These are phyloP conservation scores for Ictalurus punctatus DNA, from an alignment of 2,113 vertebrate genomes.

Conservation along the genomic window DNA sequence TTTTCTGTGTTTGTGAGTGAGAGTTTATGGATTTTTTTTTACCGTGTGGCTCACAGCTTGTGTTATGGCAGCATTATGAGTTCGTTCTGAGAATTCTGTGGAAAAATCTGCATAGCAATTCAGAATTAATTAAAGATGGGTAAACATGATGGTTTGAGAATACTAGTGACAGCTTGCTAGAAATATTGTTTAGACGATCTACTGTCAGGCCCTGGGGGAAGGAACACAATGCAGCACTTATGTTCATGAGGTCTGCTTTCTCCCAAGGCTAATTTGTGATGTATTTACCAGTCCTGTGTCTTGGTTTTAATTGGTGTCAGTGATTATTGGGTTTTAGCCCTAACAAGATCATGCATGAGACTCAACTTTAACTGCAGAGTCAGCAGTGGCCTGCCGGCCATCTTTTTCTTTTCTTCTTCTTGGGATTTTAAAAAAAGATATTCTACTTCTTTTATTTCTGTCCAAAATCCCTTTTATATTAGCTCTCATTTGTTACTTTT, in stretches of 20 bases:
- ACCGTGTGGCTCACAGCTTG: not conserved
- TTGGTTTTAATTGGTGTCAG: not conserved
- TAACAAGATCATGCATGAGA: not conserved
- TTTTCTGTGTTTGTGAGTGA: not conserved
- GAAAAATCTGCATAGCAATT: not conserved
- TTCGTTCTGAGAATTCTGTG: not conserved
- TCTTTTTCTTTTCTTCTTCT: not conserved
- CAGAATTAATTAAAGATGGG: not conserved
- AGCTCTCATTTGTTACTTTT: not conserved
- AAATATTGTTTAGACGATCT: conserved; percentile 10
- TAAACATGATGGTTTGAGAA: conserved; percentile 19
- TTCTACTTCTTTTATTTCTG: not conserved
- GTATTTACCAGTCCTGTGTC: not conserved
- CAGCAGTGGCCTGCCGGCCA: not conserved
- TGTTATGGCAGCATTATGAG: not conserved
- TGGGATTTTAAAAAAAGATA: not conserved
- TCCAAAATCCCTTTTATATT: not conserved
- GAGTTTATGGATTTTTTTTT: not conserved
- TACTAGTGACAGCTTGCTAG: not conserved
- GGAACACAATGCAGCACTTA: not conserved
- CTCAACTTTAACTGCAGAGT: not conserved
- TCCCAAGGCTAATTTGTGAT: not conserved
- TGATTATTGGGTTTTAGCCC: not conserved
- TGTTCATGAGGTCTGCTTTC: conserved; percentile 1
- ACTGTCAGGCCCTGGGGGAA: not conserved